Conservation (phyloP, 1,140 invertebrate genomes). For the Aphidius ervi region DNA sequence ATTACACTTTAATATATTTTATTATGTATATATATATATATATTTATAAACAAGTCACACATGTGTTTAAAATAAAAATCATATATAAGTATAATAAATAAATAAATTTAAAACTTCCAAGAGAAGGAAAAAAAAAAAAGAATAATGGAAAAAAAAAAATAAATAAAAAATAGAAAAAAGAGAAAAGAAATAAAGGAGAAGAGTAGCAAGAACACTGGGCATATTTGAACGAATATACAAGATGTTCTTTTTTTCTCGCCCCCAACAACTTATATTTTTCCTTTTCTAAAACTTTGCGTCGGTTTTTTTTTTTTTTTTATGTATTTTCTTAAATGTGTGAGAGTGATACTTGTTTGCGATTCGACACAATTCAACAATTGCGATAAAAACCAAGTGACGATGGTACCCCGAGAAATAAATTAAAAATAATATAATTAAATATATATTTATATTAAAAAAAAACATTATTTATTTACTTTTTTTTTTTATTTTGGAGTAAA, state of each 20-base stretch:
- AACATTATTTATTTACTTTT: background rate
- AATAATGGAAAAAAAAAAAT: background rate
- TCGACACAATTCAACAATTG: background rate
- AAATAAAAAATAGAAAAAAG: background rate
- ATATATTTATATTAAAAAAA: background rate
- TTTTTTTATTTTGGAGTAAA: background rate
- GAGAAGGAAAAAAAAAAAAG: too few relatives aligned
- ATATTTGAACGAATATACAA: too few relatives aligned
- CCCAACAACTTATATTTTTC: background rate
- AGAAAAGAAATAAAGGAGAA: too few relatives aligned
- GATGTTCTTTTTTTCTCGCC: conserved; percentile 1
- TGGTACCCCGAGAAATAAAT: too few relatives aligned
- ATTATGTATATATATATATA: too few relatives aligned
- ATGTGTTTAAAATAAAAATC: background rate
- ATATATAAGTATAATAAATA: background rate
- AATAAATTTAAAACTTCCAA: background rate
- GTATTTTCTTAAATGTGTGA: background rate
- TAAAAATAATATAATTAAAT: background rate
- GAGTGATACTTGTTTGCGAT: too few relatives aligned
- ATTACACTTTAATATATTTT: background rate
- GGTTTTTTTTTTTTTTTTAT: conserved; percentile 20
- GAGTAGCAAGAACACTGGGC: too few relatives aligned
- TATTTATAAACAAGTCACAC: too few relatives aligned
- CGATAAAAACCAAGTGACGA: conserved; percentile 6
- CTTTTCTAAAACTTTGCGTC: conserved; percentile 7